Evolutionary conservation across 2,113 vertebrate genomes (phyloP), one percentile per base, ranked within the genome.

Genomic region (Mesocricetus auratus): DNA sequence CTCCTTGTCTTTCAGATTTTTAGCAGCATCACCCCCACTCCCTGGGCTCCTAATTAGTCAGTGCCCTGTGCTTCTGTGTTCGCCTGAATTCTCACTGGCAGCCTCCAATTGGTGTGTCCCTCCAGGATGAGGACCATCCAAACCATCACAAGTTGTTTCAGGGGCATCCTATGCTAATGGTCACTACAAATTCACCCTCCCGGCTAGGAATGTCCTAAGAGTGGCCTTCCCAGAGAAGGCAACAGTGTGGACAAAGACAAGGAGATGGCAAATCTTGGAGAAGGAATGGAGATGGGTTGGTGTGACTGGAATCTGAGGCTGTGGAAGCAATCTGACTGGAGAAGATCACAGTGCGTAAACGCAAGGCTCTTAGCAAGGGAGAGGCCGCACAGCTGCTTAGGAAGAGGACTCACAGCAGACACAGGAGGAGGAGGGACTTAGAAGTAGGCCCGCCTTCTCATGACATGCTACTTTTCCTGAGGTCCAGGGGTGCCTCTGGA

Each of bases 401-500:
- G 83, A 71, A 68, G 68, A 69, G 33, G 42, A 79, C 16, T 13
- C 24, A 93, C 77, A 73, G 90, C 86, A 62, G 42, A 74, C 4
- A 47, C 77, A 78, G 75, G 75, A 93, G 75, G 47, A 93, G 86
- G 74, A 66, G 64, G 90, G 39, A 31, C 45, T 74, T 7, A 91
- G 64, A 47, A 45, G 75, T 71, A 88, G 92, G 71, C 69, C 66
- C 5, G 31, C 7, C n/a, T 78, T 94, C 92, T 58, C 9, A 16
- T 62, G 77, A 89, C n/a, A 45, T 0, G 36, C 36, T 62, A 45
- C 36, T 77, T 45, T 62, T 90, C 75, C 94, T 94, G 93, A 96
- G 71, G 94, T 78, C 69, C 50, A 9, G 66, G 86, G 92, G 47
- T 68, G 82, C 74, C 93, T 96, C 92, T 86, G 56, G 90, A 96